These are phyloP conservation scores for human DNA, from an alignment of 2,113 vertebrate species.

Conservation along the genomic window GRCh38 chr12:114672501-114673000, in stretches of 20 bases:
- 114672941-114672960: background rate
- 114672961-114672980: background rate
- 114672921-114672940: background rate
- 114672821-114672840: background rate
- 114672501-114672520: background rate
- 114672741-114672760: background rate
- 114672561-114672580: background rate
- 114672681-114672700: conserved; percentile 2
- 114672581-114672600: background rate
- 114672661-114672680: background rate
- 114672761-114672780: no score
- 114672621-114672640: background rate
- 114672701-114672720: background rate
- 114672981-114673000: background rate
- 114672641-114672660: background rate
- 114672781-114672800: background rate
- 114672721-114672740: background rate
- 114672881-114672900: background rate
- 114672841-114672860: background rate
- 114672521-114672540: background rate
- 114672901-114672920: rapidly evolving
- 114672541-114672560: background rate
- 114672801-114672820: background rate
- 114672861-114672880: background rate
- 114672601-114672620: background rate